phyloP scores from a whole-genome alignment of 2,113 vertebrate species.

The Alligator mississippiensis region DNA sequence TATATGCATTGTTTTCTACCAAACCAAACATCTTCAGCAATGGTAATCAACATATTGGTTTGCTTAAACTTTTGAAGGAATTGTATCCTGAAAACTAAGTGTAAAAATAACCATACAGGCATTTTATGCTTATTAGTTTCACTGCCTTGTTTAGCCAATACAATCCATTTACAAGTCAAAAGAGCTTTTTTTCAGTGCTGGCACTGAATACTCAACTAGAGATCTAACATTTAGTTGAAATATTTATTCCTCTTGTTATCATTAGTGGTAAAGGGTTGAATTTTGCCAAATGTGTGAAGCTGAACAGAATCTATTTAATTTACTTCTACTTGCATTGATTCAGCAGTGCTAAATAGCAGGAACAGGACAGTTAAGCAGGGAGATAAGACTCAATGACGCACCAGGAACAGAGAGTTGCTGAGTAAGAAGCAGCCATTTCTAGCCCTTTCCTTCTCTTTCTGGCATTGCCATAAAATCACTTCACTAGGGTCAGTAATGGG shows the following conservation, averaged over 20 bases:
- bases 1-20: neutral
- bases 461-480: neutral
- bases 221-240: neutral
- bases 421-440: neutral
- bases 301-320: neutral
- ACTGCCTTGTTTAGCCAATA: neutral
- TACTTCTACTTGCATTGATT: neutral
- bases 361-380: neutral
- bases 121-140: neutral
- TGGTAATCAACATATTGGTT: neutral
- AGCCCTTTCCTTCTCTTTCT: neutral
- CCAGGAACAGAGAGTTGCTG: neutral
- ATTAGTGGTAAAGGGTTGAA: neutral
- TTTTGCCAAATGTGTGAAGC: neutral
- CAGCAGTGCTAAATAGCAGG: neutral
- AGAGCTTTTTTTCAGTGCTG: neutral
- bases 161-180: neutral
- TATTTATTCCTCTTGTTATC: neutral
- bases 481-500: neutral
- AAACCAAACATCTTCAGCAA: neutral
- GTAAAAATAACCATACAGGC: neutral
- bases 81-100: neutral
- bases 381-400: neutral
- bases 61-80: neutral
- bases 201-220: neutral